A percentile compares a stretch with the other conserved stretches of the same genome.
Conservation (phyloP, 1,140 invertebrate genomes). For the Drosophila tani region DNA sequence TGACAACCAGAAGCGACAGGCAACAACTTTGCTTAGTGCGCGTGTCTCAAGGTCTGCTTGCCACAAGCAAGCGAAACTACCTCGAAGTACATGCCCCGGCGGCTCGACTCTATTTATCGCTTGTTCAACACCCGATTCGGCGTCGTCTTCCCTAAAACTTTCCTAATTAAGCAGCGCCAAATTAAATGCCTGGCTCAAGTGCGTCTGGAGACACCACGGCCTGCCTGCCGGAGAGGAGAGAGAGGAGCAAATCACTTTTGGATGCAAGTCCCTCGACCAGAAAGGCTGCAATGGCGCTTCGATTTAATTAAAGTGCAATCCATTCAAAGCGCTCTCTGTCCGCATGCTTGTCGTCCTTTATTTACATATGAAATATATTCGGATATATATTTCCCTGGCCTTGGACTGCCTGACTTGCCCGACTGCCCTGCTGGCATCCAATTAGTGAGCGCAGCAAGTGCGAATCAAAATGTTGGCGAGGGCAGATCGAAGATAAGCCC, state of each 20-base stretch:
- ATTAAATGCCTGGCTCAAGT: slow-evolving; percentile 41
- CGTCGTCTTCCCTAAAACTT: slow-evolving; percentile 58
- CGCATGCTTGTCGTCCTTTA: slow-evolving; percentile 1
- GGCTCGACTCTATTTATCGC: slow-evolving; percentile 38
- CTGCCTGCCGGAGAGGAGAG: neutral
- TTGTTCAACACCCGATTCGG: slow-evolving; percentile 59
- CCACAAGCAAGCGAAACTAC: neutral
- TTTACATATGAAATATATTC: slow-evolving; percentile 43
- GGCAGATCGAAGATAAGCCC: slow-evolving; percentile 2
- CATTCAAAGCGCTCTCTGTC: slow-evolving; percentile 14
- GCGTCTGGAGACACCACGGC: neutral
- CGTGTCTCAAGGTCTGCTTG: slow-evolving; percentile 47
- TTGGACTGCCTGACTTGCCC: slow-evolving; percentile 14
- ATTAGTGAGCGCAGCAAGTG: slow-evolving; percentile 29
- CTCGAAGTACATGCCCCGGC: neutral
- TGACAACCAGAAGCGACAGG: slow-evolving; percentile 56
- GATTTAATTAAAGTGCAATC: slow-evolving; percentile 48
- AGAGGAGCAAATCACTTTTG: neutral
- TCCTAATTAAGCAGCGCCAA: slow-evolving; percentile 66
- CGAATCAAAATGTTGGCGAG: slow-evolving; percentile 16
- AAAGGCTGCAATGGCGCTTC: slow-evolving; percentile 20
- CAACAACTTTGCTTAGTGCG: slow-evolving; percentile 28
- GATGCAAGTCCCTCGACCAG: slow-evolving; percentile 10
- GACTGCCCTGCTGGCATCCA: slow-evolving; percentile 24
- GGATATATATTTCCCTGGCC: slow-evolving; percentile 11